These are phyloP conservation scores for Aricia artaxerxes DNA, from an alignment of 2,888 invertebrate species.

Conservation along the genomic window DNA sequence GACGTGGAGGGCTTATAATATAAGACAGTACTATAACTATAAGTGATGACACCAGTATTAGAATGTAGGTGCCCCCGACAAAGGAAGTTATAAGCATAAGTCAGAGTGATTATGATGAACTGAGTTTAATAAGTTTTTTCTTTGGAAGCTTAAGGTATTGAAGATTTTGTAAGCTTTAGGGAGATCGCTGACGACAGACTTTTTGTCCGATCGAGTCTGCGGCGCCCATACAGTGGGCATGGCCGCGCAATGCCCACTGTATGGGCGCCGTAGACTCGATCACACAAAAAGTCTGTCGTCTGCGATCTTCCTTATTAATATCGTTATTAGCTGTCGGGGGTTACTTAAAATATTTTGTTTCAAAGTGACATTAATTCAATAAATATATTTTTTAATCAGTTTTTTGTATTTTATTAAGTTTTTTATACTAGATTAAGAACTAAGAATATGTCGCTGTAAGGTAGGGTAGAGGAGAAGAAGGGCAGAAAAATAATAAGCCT, in stretches of 20 bases:
- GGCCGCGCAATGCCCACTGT: too few species aligned
- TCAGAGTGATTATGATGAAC: background rate
- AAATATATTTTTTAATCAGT: background rate
- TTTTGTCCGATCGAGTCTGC: too few species aligned
- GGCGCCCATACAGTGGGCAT: too few species aligned
- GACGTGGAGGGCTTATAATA: too few species aligned
- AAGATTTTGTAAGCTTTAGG: background rate
- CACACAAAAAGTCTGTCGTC: too few species aligned
- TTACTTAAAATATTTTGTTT: background rate
- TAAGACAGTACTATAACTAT: background rate
- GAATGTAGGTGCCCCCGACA: background rate
- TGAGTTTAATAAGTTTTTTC: background rate
- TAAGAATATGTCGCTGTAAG: too few species aligned
- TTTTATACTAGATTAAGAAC: background rate
- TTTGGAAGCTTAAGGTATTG: background rate
- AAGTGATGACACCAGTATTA: conserved; percentile 2
- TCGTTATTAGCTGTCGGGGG: background rate
- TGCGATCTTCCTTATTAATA: background rate
- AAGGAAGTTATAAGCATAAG: background rate
- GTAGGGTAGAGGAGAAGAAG: too few species aligned
- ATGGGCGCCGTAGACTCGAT: too few species aligned
- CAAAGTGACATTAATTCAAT: background rate
- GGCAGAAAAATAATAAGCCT: background rate
- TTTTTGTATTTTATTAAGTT: background rate
- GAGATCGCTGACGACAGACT: too few species aligned